These are phyloP conservation scores for Aeoliscus strigatus DNA, from an alignment of 2,797 vertebrate species.

Conservation along the genomic window DNA sequence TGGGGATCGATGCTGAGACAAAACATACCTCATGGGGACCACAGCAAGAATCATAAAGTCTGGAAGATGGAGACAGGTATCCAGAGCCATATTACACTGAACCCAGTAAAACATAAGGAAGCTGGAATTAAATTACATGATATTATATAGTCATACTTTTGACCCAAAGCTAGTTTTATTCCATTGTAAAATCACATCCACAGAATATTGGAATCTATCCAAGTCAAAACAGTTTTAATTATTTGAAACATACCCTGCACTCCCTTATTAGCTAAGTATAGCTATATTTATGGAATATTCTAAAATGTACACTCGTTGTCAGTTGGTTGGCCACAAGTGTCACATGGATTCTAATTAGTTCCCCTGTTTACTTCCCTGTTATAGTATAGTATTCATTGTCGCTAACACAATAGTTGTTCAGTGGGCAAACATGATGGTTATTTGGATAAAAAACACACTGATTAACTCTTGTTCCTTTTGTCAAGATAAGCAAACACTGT, in stretches of 20 bases:
- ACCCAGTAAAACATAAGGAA: constrained; percentile 39
- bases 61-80: constrained; percentile 39
- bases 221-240: constrained; percentile 19
- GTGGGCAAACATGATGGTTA: constrained; percentile 19
- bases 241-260: constrained; percentile 17
- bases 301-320: constrained; percentile 20
- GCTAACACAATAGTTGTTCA: constrained; percentile 26
- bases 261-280: constrained; percentile 8
- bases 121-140: constrained; percentile 39
- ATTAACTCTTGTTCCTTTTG: constrained; percentile 22
- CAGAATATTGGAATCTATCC: constrained; percentile 13
- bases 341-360: constrained; percentile 12
- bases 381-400: constrained; percentile 28
- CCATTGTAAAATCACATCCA: constrained; percentile 16
- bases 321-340: constrained; percentile 16
- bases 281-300: constrained; percentile 15
- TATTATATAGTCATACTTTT: constrained; percentile 28
- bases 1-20: constrained; percentile 59
- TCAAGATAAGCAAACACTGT: constrained; percentile 44
- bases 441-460: constrained; percentile 49
- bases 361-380: constrained; percentile 13
- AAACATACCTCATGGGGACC: constrained; percentile 58
- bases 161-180: constrained; percentile 7
- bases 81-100: constrained; percentile 35
- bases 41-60: constrained; percentile 52